Evolutionary conservation across 2,797 vertebrate species (phyloP), one percentile per base, ranked within the genome.

Genomic region (Anableps anableps): DNA sequence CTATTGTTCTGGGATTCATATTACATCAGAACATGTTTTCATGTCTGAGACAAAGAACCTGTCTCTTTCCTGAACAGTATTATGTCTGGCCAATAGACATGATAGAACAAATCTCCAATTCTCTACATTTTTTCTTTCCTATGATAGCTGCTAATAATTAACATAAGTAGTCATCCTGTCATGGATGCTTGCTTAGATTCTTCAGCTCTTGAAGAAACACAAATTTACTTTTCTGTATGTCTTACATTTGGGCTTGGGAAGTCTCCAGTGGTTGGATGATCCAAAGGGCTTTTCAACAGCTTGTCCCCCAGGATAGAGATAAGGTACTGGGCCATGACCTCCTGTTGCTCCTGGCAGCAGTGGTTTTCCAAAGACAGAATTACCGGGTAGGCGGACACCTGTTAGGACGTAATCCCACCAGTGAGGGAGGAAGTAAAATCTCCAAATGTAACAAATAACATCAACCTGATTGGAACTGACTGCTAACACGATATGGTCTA

Each of bases 221-320:
- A 13, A 23, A 17, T 16, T 62, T n/a, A n/a, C 41, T 55, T 78
- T 41, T 48, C 13, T 66, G 13, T 29, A 10, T 75, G 41, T 72
- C 94, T 96, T 97, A 98, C 97, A 93, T 99, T 96, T 73, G 97
- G 97, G 88, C 97, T 97, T 7, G 97, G 97, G n/a, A 97, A 91
- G 6, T 45, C 83, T 75, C 82, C 87, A 0, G 88, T 53, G 7
- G 76, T 90, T 16, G 16, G 0, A 1, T 88, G 84, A 76, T 95
- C 87, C 87, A 96, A 48, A 0, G 92, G 89, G 58, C 89, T 66
- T 75, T 78, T 92, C 86, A 97, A 91, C 83, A 98, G 92, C 70
- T 93, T 94, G 1, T 96, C 95, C 66, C 95, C 96, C 0, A 98
- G 93, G 80, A 96, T 95, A 16, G 1, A 91, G 82, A 94, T 82